phyloP scores from a whole-genome alignment of 2,113 vertebrate species.

The Thamnophis sirtalis region DNA sequence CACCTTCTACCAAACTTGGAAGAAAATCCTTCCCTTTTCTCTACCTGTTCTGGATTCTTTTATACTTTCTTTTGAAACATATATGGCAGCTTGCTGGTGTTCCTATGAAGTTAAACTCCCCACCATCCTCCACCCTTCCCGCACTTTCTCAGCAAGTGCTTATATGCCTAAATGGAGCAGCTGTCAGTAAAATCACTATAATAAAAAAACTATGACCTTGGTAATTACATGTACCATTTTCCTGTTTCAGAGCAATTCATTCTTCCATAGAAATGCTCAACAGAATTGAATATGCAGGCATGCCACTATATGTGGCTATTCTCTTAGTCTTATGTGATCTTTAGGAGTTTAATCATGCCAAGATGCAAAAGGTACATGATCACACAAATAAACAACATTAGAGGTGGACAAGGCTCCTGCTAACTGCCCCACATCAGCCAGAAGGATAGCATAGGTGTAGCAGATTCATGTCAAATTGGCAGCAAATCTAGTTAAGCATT shows the following conservation, averaged over 20 bases:
- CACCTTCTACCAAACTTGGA: background rate
- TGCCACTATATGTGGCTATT: background rate
- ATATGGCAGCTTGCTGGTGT: background rate
- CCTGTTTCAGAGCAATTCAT: background rate
- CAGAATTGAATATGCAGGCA: background rate
- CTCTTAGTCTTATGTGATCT: background rate
- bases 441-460: background rate
- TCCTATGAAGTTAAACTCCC: background rate
- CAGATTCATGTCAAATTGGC: background rate
- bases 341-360: background rate
- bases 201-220: background rate
- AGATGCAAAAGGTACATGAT: background rate
- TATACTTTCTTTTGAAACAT: background rate
- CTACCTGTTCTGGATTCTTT: background rate
- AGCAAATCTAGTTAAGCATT: background rate
- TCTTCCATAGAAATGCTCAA: background rate
- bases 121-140: background rate
- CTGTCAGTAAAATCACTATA: background rate
- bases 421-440: background rate
- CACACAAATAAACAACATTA: background rate
- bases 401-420: background rate
- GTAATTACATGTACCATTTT: background rate
- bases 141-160: background rate
- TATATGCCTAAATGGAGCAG: background rate
- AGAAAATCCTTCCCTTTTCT: background rate